Evolutionary conservation across 2,797 vertebrate genomes (phyloP).

Genomic region (Peromyscus melanophrys): DNA sequence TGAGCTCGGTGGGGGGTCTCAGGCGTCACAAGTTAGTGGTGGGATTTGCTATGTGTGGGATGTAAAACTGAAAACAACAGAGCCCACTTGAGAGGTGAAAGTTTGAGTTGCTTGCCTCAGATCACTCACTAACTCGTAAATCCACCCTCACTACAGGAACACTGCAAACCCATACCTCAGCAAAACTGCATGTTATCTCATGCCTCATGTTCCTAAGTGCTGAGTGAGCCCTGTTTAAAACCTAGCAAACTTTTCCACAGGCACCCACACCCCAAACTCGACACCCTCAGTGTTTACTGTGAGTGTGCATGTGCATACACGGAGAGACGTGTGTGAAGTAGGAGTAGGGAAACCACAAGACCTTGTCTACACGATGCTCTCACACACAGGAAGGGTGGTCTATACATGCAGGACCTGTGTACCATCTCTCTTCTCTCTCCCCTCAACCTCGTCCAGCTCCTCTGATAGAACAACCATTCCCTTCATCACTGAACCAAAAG

Average conservation of each 20-base stretch:
- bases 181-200: not conserved
- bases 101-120: conserved; percentile 5
- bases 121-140: conserved; percentile 46
- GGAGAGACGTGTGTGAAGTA: not conserved
- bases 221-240: not conserved
- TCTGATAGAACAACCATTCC: not conserved
- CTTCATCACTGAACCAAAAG: not conserved
- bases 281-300: not conserved
- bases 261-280: not conserved
- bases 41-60: not conserved
- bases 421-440: not conserved
- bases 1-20: not conserved
- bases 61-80: not conserved
- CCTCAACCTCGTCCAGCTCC: not conserved
- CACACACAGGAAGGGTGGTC: not conserved
- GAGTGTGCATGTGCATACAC: fast-evolving
- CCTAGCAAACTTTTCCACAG: not conserved
- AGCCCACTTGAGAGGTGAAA: not conserved
- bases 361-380: too few species aligned
- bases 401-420: fast-evolving
- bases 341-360: not conserved
- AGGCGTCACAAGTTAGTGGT: not conserved
- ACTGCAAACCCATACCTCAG: conserved; percentile 1
- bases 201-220: not conserved
- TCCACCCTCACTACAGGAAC: not conserved